These are phyloP conservation scores for Rhynchomys soricoides DNA, from an alignment of 2,113 vertebrate species.

Conservation along the genomic window DNA sequence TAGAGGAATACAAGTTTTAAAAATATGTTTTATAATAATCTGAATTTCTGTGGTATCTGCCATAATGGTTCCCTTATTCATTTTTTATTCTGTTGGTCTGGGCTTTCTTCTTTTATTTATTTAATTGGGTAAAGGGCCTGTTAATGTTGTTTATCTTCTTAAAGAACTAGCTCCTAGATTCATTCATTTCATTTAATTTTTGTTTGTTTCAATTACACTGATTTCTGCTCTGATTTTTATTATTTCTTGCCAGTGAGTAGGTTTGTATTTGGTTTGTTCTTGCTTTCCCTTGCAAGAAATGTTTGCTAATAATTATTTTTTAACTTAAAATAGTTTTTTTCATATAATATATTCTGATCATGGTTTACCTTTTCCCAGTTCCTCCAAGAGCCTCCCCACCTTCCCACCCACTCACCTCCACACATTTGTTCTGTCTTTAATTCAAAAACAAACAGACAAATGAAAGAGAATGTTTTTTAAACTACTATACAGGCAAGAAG, in stretches of 20 bases:
- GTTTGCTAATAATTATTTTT: not conserved
- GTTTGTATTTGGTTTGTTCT: not conserved
- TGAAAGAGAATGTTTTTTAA: not conserved
- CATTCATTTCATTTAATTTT: not conserved
- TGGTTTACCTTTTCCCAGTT: not conserved
- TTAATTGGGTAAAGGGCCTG: not conserved
- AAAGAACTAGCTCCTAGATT: not conserved
- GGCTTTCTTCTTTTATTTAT: not conserved
- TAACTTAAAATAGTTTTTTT: not conserved
- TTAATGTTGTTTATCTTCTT: too few species aligned
- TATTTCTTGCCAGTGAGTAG: not conserved
- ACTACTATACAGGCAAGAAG: too few species aligned
- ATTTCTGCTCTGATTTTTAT: not conserved
- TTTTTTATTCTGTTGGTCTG: not conserved
- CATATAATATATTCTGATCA: not conserved
- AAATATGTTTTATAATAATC: not conserved
- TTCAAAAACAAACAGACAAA: not conserved
- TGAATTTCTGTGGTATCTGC: not conserved
- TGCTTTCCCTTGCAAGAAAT: not conserved
- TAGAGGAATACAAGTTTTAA: not conserved
- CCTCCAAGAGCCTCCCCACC: not conserved
- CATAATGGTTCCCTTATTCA: not conserved
- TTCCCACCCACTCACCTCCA: not conserved
- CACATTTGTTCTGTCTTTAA: not conserved
- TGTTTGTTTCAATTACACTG: not conserved